Base-by-base conservation (phyloP, 2,113 vertebrate species). In the Copsychus sechellarum region DNA sequence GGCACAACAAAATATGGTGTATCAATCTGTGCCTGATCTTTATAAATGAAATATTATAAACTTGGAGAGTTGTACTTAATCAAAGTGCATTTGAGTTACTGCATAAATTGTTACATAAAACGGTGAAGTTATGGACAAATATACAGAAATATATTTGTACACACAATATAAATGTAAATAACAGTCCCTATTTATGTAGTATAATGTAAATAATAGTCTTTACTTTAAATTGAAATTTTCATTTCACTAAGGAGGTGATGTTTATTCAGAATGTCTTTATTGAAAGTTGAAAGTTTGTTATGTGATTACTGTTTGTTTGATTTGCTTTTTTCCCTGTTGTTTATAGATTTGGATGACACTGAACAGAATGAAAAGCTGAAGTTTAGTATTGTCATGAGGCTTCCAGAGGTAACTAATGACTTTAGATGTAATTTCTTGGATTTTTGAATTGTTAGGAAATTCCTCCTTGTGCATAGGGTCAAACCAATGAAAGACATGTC, bases 261-360 rank as follows among this genome's bases (percentile, higher is more conserved):
- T 47, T 82, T 87, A n/a, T 60, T 87, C 25, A 28, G 29, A 56
- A 53, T 50, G 16, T 43, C 56, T 92, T 82, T 23, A 47, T 14
- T 61, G 70, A n/a, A 76, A 82, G 31, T 13, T 84, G 29, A 43
- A 87, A 81, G 29, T 33, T 61, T 77, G 33, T 71, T 71, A 45
- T 13, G 36, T 57, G 29, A 31, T 81, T 88, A 40, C 21, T 51
- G 24, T 24, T 43, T 69, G 43, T 69, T 38, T 26, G 8, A 12
- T 40, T 34, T 33, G 31, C 9, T 12, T 81, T 48, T 34, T 70
- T 58, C 16, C 45, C 91, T 86, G 81, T 91, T 57, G 79, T 72
- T 96, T 87, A 17, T 64, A 99, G 99, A 99, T 96, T 92, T 99
- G 96, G 98, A 99, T 84, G 98, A 99, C 95, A 98, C 98, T 33